These are phyloP conservation scores for Chironomus riparius DNA, from an alignment of 2,888 invertebrate species.

Conservation along the genomic window DNA sequence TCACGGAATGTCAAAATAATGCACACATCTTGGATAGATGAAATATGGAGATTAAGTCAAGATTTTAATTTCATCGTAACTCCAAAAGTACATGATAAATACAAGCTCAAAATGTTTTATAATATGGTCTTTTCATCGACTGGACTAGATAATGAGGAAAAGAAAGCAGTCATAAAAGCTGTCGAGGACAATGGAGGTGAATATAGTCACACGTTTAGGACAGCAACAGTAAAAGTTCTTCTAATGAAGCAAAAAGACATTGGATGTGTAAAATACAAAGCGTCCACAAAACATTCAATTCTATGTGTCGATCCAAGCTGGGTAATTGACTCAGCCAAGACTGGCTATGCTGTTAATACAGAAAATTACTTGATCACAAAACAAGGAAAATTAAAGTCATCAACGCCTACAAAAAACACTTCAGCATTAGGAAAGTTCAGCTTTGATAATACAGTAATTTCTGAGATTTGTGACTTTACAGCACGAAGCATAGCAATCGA, in stretches of 20 bases:
- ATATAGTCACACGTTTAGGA: neutral
- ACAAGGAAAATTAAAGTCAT: neutral
- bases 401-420: neutral
- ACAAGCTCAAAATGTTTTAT: neutral
- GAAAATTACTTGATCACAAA: neutral
- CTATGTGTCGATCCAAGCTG: neutral
- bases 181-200: slow-evolving; percentile 31
- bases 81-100: neutral
- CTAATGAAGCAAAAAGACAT: neutral
- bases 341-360: neutral
- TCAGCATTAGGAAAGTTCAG: neutral
- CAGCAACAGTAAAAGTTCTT: neutral
- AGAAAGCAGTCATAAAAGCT: slow-evolving; percentile 27
- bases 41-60: neutral
- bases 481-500: neutral
- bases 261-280: neutral
- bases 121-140: neutral
- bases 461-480: neutral
- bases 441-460: neutral
- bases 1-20: neutral
- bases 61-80: neutral
- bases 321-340: neutral
- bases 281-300: neutral
- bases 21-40: neutral
- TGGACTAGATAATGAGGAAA: neutral